Evolutionary conservation across 2,797 vertebrate genomes (phyloP), one percentile per base, ranked within the genome.

Genomic region (Lepidocolaptes lacrymiger): DNA sequence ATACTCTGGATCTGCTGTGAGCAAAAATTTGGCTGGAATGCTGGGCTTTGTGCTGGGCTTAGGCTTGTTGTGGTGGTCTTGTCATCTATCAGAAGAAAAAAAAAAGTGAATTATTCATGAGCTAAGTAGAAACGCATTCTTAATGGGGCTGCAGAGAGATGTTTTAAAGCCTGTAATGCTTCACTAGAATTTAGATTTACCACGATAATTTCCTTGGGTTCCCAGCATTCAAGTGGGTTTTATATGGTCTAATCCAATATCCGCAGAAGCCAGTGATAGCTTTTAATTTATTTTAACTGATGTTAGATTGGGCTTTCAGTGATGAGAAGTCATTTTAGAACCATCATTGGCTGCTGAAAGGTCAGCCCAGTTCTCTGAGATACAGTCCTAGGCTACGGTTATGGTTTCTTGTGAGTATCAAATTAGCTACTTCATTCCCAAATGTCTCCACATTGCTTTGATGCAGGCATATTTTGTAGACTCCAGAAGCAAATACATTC

Each of bases 201-300:
- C 89, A 69, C 52, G 66, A 84, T 74, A 43, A 89, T 96, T 93
- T 95, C 23, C 49, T 88, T 91, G 72, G 30, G 51, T 84, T 96
- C 88, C 76, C 79, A 95, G 85, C 72, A 80, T 93, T 93, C 89
- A 66, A 48, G 51, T 51, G 62, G 68, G 17, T 93, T 94, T 94
- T 91, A 68, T 93, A 68, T 75, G 16, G 10, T 79, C 77, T 92
- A 94, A 93, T 88, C 67, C 81, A 88, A 80, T 89, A 91, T 67
- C 68, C 0, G 0, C 59, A 91, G 81, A 83, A 89, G 75, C 27
- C 87, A 89, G 61, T 54, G 81, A 67, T 93, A 92, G 92, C 82
- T 94, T 95, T 96, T 93, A 92, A 94, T 96, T 94, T 95, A 77
- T 93, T 95, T 87, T 83, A 89, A 83, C 52, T 91, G 84, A 77